Evolutionary conservation across 30 jellyfish, hydroid and myxozoan species (phyloP).

Genomic region (Catostylus mosaicus): DNA sequence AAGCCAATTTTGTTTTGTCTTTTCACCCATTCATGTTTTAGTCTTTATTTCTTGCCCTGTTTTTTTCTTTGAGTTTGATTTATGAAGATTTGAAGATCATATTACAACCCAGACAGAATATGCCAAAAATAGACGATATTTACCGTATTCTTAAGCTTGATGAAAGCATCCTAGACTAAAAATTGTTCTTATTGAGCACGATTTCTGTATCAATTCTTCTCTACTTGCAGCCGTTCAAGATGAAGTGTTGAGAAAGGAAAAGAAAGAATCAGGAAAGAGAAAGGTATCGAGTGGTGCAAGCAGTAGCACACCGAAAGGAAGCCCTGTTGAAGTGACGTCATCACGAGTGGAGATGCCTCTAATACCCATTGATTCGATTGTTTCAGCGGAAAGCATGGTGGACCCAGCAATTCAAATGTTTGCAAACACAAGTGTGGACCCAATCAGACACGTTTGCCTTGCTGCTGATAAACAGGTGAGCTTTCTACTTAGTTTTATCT

Average conservation of each 20-base stretch:
- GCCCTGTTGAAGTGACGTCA: slow-evolving; percentile 83
- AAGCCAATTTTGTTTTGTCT: too few species aligned
- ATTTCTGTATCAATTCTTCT: too few species aligned
- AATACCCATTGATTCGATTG: slow-evolving; percentile 73
- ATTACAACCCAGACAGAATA: too few species aligned
- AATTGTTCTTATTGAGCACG: too few species aligned
- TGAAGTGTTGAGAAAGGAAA: slow-evolving; percentile 74
- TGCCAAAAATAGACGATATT: too few species aligned
- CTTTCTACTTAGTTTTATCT: not conserved
- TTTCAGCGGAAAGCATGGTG: slow-evolving; percentile 83
- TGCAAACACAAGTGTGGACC: slow-evolving; percentile 73
- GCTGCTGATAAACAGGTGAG: slow-evolving; percentile 95
- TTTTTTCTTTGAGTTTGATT: too few species aligned
- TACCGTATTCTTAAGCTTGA: too few species aligned
- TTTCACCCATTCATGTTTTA: too few species aligned
- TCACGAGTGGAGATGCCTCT: slow-evolving; percentile 68
- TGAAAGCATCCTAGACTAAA: too few species aligned
- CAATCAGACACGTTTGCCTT: slow-evolving; percentile 87
- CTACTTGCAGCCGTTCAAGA: slow-evolving; percentile 75
- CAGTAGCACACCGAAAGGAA: slow-evolving; percentile 65
- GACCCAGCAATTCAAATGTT: slow-evolving; percentile 82
- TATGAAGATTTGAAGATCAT: too few species aligned
- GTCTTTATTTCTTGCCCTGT: too few species aligned
- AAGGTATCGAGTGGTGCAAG: slow-evolving; percentile 28
- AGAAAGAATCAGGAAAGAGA: slow-evolving; percentile 50